Evolutionary conservation across 2,113 vertebrate species (phyloP), one percentile per base, ranked within the genome.

Genomic region (Paratilapia polleni): DNA sequence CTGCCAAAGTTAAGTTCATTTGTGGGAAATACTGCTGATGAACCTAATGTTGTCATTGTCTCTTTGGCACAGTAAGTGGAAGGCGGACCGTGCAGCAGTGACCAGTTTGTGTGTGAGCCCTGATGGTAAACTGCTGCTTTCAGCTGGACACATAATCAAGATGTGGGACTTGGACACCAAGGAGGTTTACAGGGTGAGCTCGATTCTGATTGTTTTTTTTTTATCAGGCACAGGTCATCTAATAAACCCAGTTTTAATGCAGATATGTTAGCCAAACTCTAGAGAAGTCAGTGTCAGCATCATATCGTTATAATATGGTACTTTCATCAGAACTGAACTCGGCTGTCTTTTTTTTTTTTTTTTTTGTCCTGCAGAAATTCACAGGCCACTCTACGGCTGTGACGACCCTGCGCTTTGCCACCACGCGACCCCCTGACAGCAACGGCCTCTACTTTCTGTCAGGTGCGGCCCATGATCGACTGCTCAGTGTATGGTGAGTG

Each of bases 151-250:
- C 93, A 95, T 95, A 75, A 99, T 99, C 96, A 99, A 99, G 94
- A 96, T 99, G 94, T 99, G 98, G 98, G 96, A 98, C 96, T 95
- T 99, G 96, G 97, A 98, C 94, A 99, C 98, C 94, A 99, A 99
- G 96, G 97, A 98, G 96, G 93, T 99, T 94, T 98, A 97, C 94
- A 97, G 97, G 96, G 98, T 99, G 93, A 96, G 97, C 81, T 4
- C 2, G 8, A 4, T n/a, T 28, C 41, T 59, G 15, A 3, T 57
- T 79, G 26, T 24, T 56, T 70, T 24, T 68, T 58, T 13, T 6
- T 63, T 63, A 52, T 52, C 8, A 73, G 0, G 34, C 6, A 13
- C 8, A 54, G 31, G 26, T n/a, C 47, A 0, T 26, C 0, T 52
- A 31, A 31, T 52, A 31, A 73, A 73, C 43, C n/a, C 20, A 4